A percentile compares a stretch with the other conserved stretches of the same genome.
These are phyloP conservation scores for Plemyria rubiginata DNA, from an alignment of 2,888 invertebrate genomes.

Conservation along the genomic window DNA sequence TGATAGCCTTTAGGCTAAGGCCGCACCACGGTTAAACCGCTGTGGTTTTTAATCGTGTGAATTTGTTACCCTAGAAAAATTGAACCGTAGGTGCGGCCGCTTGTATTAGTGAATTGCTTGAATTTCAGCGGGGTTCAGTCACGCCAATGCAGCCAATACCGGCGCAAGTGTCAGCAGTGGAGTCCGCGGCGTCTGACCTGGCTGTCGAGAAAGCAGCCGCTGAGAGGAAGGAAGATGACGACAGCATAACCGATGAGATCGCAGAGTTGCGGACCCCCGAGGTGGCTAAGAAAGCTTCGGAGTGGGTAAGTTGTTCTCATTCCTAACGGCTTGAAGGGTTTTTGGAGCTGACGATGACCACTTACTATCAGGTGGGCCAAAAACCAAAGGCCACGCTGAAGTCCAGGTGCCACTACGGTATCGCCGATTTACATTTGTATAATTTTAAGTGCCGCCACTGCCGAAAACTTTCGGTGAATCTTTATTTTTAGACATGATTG, in stretches of 20 bases:
- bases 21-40: too few relatives aligned
- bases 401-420: too few relatives aligned
- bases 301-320: slow-evolving; percentile 73
- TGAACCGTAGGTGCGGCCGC: too few relatives aligned
- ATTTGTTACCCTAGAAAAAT: too few relatives aligned
- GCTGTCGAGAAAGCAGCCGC: slow-evolving; percentile 37
- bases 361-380: too few relatives aligned
- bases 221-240: slow-evolving; percentile 52
- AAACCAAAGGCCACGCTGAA: too few relatives aligned
- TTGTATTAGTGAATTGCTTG: neutral
- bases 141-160: slow-evolving; percentile 58
- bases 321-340: too few relatives aligned
- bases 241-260: slow-evolving; percentile 68
- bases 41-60: too few relatives aligned
- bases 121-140: slow-evolving; percentile 49
- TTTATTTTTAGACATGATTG: neutral
- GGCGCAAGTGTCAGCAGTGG: slow-evolving; percentile 41
- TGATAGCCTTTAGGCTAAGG: too few relatives aligned
- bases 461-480: neutral
- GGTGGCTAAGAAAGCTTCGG: slow-evolving; percentile 53
- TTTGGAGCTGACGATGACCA: too few relatives aligned
- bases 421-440: neutral
- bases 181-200: slow-evolving; percentile 38
- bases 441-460: neutral
- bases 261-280: slow-evolving; percentile 60